Evolutionary conservation across 2,888 invertebrate genomes (phyloP), one percentile per base, ranked within the genome.

Genomic region (Drosophila recens): DNA sequence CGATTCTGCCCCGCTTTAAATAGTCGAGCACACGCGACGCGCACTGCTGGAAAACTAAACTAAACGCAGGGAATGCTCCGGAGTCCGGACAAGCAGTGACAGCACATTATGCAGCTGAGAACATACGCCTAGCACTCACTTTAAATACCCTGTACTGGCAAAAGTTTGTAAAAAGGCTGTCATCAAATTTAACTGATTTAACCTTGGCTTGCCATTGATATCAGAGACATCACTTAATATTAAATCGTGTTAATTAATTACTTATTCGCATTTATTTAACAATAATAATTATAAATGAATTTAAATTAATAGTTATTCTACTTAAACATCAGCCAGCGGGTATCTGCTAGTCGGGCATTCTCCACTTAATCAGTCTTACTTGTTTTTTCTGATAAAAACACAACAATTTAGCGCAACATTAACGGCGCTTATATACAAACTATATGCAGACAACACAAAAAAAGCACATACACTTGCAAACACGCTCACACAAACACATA

Each of bases 1-100:
- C 64, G 64, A 45, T 11, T 46, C 23, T 20, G 9, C 30, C 9
- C 9, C n/a, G 48, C 42, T 4, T 15, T 67, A 66, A 61, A 69
- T 62, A 59, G 56, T 65, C 61, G 59, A 87, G 80, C 86, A 70
- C 80, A 86, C 83, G 82, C 80, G 72, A 78, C 70, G 86, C 82
- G 68, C 70, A 52, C 83, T 67, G 68, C 52, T 79, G 82, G 61
- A 79, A 82, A 82, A 82, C 82, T 82, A 76, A 82, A 66, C 62
- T 82, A 76, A 82, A 64, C 62, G 51, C 49, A 73, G 71, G 49
- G 58, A 68, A 67, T 57, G 67, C 27, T 65, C 58, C 42, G 51
- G 52, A 67, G 20, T 64, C 57, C 40, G 49, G 53, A 66, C 63
- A 49, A 64, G 53, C 67, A 58, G 45, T 73, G 58, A 61, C 61